A percentile compares a stretch with the other conserved stretches of the same genome.
phyloP scores from a whole-genome alignment of 2,113 vertebrate genomes.

The mouse (Mus musculus) region GRCm39 chr11:120258001-120258500 shows the following conservation, averaged over 20 bases:
- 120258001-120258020: neutral
- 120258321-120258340: neutral
- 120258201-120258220: neutral
- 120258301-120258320: neutral
- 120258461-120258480: neutral
- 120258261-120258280: too few relatives aligned
- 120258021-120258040: neutral
- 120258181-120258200: constrained; percentile 88
- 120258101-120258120: constrained; percentile 93
- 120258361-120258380: neutral
- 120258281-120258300: neutral
- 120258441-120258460: neutral
- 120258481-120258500: constrained; percentile 95
- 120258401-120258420: neutral
- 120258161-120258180: constrained; percentile 93
- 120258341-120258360: fast-evolving
- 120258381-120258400: neutral
- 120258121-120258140: constrained; percentile 96
- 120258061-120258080: constrained; percentile 95
- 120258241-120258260: too few relatives aligned
- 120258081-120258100: constrained; percentile 95
- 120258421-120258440: neutral
- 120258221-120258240: neutral
- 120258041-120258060: neutral
- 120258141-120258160: constrained; percentile 98